Percentiles rank a stretch among this genome's conserved stretches.
Evolutionary conservation across 2,888 invertebrate species (phyloP).

Genomic region (Myopa testacea): DNA sequence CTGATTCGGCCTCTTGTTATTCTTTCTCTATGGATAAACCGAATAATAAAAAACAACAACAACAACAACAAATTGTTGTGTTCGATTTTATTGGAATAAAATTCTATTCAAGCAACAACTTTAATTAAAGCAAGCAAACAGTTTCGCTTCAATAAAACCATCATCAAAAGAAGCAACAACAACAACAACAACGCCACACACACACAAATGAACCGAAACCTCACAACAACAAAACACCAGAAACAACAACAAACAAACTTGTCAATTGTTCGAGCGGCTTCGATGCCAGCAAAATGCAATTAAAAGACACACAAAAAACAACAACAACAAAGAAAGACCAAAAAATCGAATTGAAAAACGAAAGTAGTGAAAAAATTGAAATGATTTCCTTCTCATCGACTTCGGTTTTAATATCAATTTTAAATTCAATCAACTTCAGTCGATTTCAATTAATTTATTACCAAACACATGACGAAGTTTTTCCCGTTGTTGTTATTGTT

Average conservation of each 20-base stretch:
- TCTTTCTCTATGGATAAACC: too few species aligned
- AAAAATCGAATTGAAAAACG: not conserved
- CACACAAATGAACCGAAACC: not conserved
- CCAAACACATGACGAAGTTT: not conserved
- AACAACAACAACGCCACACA: too few species aligned
- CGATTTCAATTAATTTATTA: not conserved
- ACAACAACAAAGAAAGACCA: not conserved
- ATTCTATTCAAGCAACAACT: too few species aligned
- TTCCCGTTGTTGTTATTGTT: not conserved
- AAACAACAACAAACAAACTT: not conserved
- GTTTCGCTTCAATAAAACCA: too few species aligned
- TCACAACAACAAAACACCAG: not conserved
- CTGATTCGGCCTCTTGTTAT: too few species aligned
- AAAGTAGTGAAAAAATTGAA: not conserved
- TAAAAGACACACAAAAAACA: not conserved
- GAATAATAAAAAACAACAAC: too few species aligned
- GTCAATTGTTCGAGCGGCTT: not conserved
- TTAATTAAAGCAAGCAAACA: too few species aligned
- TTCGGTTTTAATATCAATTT: not conserved
- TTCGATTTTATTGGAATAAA: too few species aligned
- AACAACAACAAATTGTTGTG: too few species aligned
- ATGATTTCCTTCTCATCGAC: not conserved
- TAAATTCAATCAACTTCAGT: not conserved
- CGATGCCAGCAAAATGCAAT: too few species aligned
- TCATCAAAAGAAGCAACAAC: too few species aligned